phyloP scores from a whole-genome alignment of 2,888 invertebrate species.

The Drosophila percnosoma region DNA sequence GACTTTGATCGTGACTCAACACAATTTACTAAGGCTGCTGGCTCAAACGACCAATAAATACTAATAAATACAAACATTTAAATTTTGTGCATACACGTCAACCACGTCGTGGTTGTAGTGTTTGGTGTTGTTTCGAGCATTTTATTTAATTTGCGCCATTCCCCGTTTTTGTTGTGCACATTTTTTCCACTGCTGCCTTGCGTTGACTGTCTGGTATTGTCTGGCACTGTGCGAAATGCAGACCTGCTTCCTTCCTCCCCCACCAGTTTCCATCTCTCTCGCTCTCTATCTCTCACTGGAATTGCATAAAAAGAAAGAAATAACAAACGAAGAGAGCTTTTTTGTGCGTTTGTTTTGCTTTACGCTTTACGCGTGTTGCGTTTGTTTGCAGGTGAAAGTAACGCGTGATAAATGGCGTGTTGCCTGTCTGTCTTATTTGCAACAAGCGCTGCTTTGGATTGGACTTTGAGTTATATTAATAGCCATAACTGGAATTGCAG shows the following conservation, averaged over 20 bases:
- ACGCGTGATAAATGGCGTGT: conserved; percentile 73
- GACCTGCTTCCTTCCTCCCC: background rate
- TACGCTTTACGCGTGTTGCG: conserved; percentile 39
- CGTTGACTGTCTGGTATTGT: background rate
- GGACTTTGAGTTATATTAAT: conserved; percentile 11
- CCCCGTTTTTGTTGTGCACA: conserved; percentile 10
- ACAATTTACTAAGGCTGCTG: conserved; percentile 47
- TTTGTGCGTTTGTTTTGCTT: conserved; percentile 38
- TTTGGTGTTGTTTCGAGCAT: conserved; percentile 27
- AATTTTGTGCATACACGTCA: conserved; percentile 39
- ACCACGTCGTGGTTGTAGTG: conserved; percentile 28
- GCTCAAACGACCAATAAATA: conserved; percentile 35
- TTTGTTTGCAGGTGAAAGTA: conserved; percentile 74
- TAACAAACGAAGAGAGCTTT: conserved; percentile 33
- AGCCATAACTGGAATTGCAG: background rate
- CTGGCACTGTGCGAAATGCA: conserved; percentile 4
- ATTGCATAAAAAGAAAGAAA: background rate
- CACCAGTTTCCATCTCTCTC: background rate
- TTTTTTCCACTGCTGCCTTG: conserved; percentile 1
- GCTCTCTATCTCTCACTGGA: background rate
- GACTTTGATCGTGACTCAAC: conserved; percentile 78
- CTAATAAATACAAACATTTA: conserved; percentile 48
- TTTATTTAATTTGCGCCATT: conserved; percentile 24
- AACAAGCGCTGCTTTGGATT: conserved; percentile 13
- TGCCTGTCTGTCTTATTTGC: conserved; percentile 38